Evolutionary conservation across 92 coral and sea anemone species (phyloP).

Genomic region (Muricea muricata): DNA sequence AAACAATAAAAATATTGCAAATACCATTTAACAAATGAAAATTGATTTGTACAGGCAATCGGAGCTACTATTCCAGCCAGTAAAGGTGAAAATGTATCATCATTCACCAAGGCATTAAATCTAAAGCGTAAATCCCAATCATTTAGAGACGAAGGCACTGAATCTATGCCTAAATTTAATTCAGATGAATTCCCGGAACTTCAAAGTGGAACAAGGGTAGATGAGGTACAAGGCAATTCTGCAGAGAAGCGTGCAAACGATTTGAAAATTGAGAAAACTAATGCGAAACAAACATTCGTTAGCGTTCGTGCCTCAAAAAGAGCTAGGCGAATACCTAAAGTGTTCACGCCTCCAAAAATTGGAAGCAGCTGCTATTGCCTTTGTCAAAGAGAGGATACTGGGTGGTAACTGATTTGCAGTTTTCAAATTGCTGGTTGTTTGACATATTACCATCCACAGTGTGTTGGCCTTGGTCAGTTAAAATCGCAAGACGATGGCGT

Average conservation of each 20-base stretch:
- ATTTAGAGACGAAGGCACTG: not conserved
- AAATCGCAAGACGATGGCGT: not conserved
- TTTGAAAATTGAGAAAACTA: not conserved
- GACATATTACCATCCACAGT: conserved; percentile 9
- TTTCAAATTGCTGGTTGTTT: not conserved
- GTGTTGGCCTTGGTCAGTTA: conserved; percentile 2
- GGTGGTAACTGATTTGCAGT: conserved; percentile 12
- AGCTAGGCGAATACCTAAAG: not conserved
- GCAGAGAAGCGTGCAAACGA: not conserved
- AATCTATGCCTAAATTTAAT: not conserved
- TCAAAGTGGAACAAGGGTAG: not conserved
- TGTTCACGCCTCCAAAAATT: not conserved
- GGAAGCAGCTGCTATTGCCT: not conserved
- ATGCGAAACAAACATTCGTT: not conserved
- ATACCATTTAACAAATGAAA: not conserved
- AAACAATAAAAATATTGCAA: not conserved
- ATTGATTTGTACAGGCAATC: not conserved
- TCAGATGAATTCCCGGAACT: not conserved
- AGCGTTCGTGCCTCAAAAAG: not conserved
- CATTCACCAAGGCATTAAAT: not conserved
- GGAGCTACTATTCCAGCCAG: not conserved
- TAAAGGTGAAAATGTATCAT: not conserved
- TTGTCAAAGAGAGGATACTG: conserved; percentile 13
- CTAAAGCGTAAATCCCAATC: not conserved
- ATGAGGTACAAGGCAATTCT: not conserved